Base-by-base conservation (phyloP, 2,888 invertebrate species). In the Spodoptera exigua region DNA sequence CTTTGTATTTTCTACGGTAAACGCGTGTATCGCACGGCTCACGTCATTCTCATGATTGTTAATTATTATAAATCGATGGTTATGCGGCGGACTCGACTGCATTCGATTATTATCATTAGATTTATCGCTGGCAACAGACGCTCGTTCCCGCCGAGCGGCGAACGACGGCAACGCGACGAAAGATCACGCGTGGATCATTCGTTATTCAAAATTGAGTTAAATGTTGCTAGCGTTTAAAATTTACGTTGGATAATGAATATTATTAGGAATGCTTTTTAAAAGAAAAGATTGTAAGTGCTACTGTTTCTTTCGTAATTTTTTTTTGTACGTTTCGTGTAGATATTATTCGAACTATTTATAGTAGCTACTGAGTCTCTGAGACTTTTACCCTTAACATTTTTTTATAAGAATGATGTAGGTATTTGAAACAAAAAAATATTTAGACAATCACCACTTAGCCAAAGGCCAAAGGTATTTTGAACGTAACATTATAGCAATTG, bases 61-160 rank as follows among this genome's bases (percentile, higher is more conserved):
- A 89, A 89, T 91, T 91, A 89, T 89, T 89, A 90, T 90, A 89
- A 90, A 91, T 91, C 82, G 89, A 84, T 83, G 79, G 79, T 64
- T 70, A 65, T 54, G 72, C 74, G 74, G 66, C 69, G 77, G 67
- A 74, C 65, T 77, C 79, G 82, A 83, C 80, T 79, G 78, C 78
- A 80, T 85, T 87, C 86, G 89, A 90, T 90, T 88, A 90, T 87
- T 86, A 89, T 88, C 85, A 80, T 82, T 83, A 88, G 90, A 91
- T 92, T 92, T 92, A 92, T 92, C 75, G 88, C 80, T 76, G 70
- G 79, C 72, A 70, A 72, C 71, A 56, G 69, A 69, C 61, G 63
- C 60, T 62, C 60, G 58, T 63, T 61, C 61, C 65, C 58, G 57
- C 55, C 59, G 52, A 13, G 53, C 34, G 57, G 52, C 59, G 52